Evolutionary conservation across 2,888 invertebrate genomes (phyloP).

Genomic region (Protodeltote pygarga): DNA sequence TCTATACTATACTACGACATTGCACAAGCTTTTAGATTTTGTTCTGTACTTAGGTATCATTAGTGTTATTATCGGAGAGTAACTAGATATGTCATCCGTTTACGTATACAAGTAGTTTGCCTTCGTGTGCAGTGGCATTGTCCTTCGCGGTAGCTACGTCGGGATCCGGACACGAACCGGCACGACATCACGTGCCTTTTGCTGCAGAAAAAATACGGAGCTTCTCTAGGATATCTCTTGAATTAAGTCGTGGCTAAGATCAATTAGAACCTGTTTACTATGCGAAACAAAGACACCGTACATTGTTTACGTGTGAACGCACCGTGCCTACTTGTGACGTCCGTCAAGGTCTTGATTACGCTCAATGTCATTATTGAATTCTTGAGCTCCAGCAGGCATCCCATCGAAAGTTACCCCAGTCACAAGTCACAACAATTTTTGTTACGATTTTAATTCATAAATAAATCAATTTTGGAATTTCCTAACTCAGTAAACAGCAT

Average conservation of each 20-base stretch:
- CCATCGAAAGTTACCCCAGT: slow-evolving; percentile 1
- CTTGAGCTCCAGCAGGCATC: slow-evolving; percentile 6
- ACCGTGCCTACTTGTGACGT: slow-evolving; percentile 58
- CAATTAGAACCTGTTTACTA: slow-evolving; percentile 63
- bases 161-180: slow-evolving; percentile 50
- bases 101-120: slow-evolving; percentile 24
- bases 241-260: slow-evolving; percentile 56
- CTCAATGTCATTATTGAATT: slow-evolving; percentile 56
- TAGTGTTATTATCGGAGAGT: slow-evolving; percentile 11
- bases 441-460: slow-evolving; percentile 13
- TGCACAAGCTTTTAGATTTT: background rate
- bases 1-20: background rate
- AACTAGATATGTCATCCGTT: slow-evolving; percentile 8
- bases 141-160: slow-evolving; percentile 25
- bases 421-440: slow-evolving; percentile 3
- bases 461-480: slow-evolving; percentile 54
- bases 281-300: slow-evolving; percentile 50
- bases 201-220: slow-evolving; percentile 63
- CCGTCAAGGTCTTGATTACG: slow-evolving; percentile 68
- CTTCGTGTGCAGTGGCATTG: slow-evolving; percentile 57
- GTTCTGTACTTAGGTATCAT: background rate
- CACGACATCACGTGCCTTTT: slow-evolving; percentile 49
- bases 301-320: slow-evolving; percentile 75
- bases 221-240: slow-evolving; percentile 70
- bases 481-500: slow-evolving; percentile 58